Base-by-base conservation (phyloP, 2,797 vertebrate genomes). In the Emydoidea blandingii region DNA sequence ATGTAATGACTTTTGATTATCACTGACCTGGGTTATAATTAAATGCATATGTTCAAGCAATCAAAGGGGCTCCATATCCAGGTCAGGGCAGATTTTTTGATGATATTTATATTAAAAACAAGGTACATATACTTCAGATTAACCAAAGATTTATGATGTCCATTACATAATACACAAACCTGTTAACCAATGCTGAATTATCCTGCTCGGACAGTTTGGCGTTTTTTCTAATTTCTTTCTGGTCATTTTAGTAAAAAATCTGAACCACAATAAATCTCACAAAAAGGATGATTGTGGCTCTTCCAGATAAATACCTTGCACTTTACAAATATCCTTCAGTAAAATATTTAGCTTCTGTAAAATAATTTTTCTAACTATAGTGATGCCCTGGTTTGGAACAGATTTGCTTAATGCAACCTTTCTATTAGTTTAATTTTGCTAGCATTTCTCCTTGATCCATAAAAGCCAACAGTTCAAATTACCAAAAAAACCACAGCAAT, bases 201-300 rank as follows among this genome's bases (percentile, higher is more conserved):
- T 83, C 80, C 92, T 81, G 21, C n/a, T 92, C 81, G 74, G 47
- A 47, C 14, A 47, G 41, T 31, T 49, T 31, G 27, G 74, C 18
- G 4, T 14, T 78, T 78, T 29, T 31, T 49, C 23, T 79, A 37
- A 23, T 68, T 81, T 59, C 2, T 74, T 76, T 74, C 59, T n/a
- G 25, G 6, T 62, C 10, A 59, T 44, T 86, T 86, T 72, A 82
- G 16, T 81, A 92, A 87, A 41, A n/a, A 87, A 54, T 54, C 0
- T 29, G 11, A 82, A 79, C 16, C 11, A 74, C 29, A 31, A 47
- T 27, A 76, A 87, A 76, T 41, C 23, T 47, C 2, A 0, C 23
- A 87, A 91, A 86, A 84, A 16, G 86, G 89, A 79, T 85, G 92
- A 89, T 74, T 88, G 74, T 5, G 74, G 3, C 12, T 87, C 91